Evolutionary conservation across 1,140 invertebrate species (phyloP), one percentile per base, ranked within the genome.

Genomic region (Leptonema lineaticorne): DNA sequence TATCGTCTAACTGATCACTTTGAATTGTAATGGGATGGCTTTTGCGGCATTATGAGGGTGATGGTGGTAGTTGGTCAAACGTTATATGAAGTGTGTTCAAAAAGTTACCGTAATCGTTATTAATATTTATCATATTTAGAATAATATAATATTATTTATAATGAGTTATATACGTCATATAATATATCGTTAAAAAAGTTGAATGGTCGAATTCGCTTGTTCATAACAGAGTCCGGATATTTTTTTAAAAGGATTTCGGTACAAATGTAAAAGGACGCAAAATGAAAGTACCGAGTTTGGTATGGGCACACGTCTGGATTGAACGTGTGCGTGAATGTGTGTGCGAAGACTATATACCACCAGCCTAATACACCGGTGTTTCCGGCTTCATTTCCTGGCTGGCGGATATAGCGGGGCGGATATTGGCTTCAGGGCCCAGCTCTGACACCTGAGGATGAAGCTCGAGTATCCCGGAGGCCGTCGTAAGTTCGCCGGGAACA

Each of bases 371-470:
- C 79, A 79, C 79, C 79, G 78, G 79, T 76, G 80, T 81, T 81
- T 83, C 81, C 80, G 80, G 77, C 56, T 83, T 83, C 81, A 83
- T 83, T 83, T 83, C 81, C 81, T 78, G 77, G 70, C 78, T 76
- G 56, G 63, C 68, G 71, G 71, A 73, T 69, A 65, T 73, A 53
- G 60, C 76, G 75, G 73, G 76, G 79, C 81, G 80, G 81, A 83
- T 83, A 83, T 83, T 83, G 81, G 80, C 81, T 83, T 81, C 80
- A 81, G 82, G 81, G 80, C 78, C 79, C n/a, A 78, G 76, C 9
- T 76, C 75, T 75, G 79, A 80, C 81, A 69, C 71, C 68, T 73
- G 64, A 63, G 41, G 62, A 29, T 30, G 22, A n/a, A 59, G 37
- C 37, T 41, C 16, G 11, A 41, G 37, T 3, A 41, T 41, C 37